Base-by-base conservation (phyloP, 2,797 vertebrate genomes). In the Vultur gryphus region DNA sequence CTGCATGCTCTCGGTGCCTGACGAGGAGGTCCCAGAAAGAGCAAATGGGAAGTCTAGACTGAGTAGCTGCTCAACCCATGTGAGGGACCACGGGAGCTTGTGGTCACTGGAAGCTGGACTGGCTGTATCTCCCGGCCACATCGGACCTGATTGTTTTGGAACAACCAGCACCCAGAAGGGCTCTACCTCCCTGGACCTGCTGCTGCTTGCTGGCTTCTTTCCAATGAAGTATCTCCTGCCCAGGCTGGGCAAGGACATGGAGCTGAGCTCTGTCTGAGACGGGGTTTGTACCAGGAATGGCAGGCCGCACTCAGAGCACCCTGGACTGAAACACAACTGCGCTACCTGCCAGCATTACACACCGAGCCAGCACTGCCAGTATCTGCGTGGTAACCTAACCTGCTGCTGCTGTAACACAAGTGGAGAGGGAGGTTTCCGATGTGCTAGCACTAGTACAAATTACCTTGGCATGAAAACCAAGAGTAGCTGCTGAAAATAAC, bases 401-500 rank as follows among this genome's bases (percentile, higher is more conserved):
- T 51, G 66, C 93, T 51, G 66, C 67, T 46, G 71, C 89, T 87
- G 93, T 84, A 92, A 96, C 58, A 52, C 61, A 85, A 93, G 95
- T 2, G 29, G 62, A 89, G 57, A 37, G 41, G 67, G 54, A 87
- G 72, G 75, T 62, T 39, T 86, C 84, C 6, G 35, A 81, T 51
- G 73, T 39, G 61, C 79, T 71, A 78, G 75, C 49, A 15, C 79
- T 57, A 43, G 57, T 73, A 96, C 91, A 97, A 93, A 95, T 65
- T 84, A 94, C 92, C 76, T 85, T 89, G 94, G 95, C 79, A 10
- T 26, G 71, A 89, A 96, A 95, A 84, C 13, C 13, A 83, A 87
- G 84, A 93, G 78, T 2, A 41, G 90, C 51, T 86, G 76, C 87
- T 91, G 89, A 95, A 96, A 97, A 96, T 94, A 95, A 85, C 90